phyloP scores from a whole-genome alignment of 2,797 vertebrate genomes.

The Hemibagrus guttatus region DNA sequence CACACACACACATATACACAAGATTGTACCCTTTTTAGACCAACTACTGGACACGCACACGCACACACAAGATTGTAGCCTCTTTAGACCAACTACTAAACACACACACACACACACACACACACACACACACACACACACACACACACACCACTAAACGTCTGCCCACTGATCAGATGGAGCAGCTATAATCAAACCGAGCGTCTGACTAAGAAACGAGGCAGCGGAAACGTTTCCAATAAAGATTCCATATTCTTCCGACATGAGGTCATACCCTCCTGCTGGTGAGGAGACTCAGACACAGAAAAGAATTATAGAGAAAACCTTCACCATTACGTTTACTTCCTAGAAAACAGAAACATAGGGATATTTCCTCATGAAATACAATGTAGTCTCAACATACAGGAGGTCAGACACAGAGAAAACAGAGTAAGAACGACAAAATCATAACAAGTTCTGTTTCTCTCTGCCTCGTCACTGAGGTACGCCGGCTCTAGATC shows the following conservation, averaged over 20 bases:
- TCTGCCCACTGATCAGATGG: constrained; percentile 30
- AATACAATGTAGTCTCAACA: not conserved
- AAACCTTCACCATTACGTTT: constrained; percentile 6
- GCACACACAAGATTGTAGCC: not conserved
- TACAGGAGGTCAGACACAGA: not conserved
- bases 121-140: not conserved
- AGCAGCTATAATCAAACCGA: constrained; percentile 63
- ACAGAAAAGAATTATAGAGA: constrained; percentile 63
- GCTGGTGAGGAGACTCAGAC: constrained; percentile 60
- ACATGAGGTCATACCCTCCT: constrained; percentile 58
- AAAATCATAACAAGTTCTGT: not conserved
- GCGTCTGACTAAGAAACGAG: constrained; percentile 59
- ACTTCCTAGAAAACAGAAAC: not conserved
- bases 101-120: not conserved
- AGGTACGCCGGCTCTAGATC: not conserved
- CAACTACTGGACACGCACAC: not conserved
- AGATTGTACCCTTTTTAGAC: not conserved
- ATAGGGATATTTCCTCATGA: not conserved
- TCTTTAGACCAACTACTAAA: not conserved
- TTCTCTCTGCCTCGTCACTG: not conserved
- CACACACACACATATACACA: not conserved
- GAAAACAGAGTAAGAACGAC: not conserved
- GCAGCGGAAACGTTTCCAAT: constrained; percentile 62
- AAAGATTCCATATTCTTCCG: constrained; percentile 63
- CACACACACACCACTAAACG: constrained; percentile 50